Base-by-base conservation (phyloP, 1,140 invertebrate species). In the Cherax destructor region DNA sequence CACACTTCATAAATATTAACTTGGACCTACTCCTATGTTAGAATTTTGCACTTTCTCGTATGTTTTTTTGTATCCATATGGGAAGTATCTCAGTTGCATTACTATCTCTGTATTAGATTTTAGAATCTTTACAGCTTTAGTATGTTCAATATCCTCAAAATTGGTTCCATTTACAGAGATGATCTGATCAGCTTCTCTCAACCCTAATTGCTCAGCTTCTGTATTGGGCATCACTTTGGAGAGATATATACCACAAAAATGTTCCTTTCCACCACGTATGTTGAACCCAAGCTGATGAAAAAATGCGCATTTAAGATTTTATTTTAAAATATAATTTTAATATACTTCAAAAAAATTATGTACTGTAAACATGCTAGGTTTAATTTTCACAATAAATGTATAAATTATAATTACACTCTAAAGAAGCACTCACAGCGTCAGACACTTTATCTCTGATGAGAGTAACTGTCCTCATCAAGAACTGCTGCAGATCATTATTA, bases 141-240 rank as follows among this genome's bases (percentile, higher is more conserved):
- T 91, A 93, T 95, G 94, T 76, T 94, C 94, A 84, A 95, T 94
- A 30, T 93, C 93, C 83, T 94, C 93, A 93, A 95, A 95, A 80
- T 94, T 93, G 30, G 92, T 91, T 16, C 94, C 93, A 90, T 95
- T 95, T 47, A 94, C 94, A 74, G 91, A 93, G 78, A 95, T 81
- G 78, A 95, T 95, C 93, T 95, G 94, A 91, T 95, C 94, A 24
- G 94, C 94, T 93, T 94, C 94, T 56, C 92, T 92, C 59, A 95
- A 81, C 21, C 94, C 94, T 24, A 94, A 92, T n/a, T 92, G 92
- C 69, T 94, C 94, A 21, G 94, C 94, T 91, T 94, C 94, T 92
- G 94, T 94, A 77, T 94, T 93, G 11, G 94, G 92, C 93, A 94
- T 94, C 76, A 95, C 94, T 93, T 94, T 94, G 76, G 94, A 94